phyloP scores from a whole-genome alignment of 2,888 invertebrate genomes.

The Limenitis camilla region DNA sequence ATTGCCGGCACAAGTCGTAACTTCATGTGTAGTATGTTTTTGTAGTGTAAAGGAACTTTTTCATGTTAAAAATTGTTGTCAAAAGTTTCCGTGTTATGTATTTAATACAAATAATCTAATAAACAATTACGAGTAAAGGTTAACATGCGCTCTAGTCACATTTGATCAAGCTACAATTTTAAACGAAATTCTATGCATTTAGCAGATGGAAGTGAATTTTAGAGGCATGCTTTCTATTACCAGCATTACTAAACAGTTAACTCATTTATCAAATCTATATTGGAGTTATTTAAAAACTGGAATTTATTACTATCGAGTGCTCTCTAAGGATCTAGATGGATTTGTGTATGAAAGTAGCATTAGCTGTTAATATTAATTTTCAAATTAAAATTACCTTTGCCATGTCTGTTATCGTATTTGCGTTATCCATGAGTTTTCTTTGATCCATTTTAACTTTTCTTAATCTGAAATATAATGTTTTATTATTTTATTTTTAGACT shows the following conservation, averaged over 20 bases:
- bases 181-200: slow-evolving; percentile 27
- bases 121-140: neutral
- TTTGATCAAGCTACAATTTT: slow-evolving; percentile 2
- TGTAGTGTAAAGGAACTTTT: slow-evolving; percentile 5
- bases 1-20: slow-evolving; percentile 49
- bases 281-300: neutral
- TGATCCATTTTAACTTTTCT: slow-evolving; percentile 99
- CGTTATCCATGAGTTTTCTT: slow-evolving; percentile 98
- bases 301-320: slow-evolving; percentile 29
- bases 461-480: slow-evolving; percentile 78
- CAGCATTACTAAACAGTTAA: neutral
- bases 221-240: slow-evolving; percentile 14
- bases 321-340: slow-evolving; percentile 49
- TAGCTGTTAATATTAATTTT: slow-evolving; percentile 25
- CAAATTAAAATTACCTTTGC: slow-evolving; percentile 88
- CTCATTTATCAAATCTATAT: neutral
- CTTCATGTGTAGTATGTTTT: slow-evolving; percentile 36
- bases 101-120: neutral
- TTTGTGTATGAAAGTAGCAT: slow-evolving; percentile 63
- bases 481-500: too few species aligned
- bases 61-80: neutral
- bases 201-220: slow-evolving; percentile 28
- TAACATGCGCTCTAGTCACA: slow-evolving; percentile 14
- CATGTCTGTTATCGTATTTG: slow-evolving; percentile 99
- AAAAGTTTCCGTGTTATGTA: neutral